Evolutionary conservation across 2,797 vertebrate species (phyloP), one percentile per base, ranked within the genome.

Genomic region (Phylloscopus collybita): DNA sequence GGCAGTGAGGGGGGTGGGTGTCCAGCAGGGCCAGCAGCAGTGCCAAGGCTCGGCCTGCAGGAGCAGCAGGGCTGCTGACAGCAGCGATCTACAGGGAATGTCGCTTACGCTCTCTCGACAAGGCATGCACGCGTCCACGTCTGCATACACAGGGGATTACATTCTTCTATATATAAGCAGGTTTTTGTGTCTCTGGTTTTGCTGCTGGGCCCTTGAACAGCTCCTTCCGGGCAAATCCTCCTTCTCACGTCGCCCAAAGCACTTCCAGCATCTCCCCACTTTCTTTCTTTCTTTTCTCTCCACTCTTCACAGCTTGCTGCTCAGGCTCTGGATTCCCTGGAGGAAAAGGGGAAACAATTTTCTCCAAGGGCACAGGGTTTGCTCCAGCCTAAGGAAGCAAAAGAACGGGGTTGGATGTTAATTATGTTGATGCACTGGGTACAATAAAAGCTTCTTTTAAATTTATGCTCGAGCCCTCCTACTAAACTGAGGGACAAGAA

Each of bases 291-390:
- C 97, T 97, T 97, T 87, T 94, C 87, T 97, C 96, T 96, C 97
- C 96, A 92, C 79, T 92, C 88, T 76, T 91, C 92, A 93, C 95
- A 86, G 85, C 73, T 94, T 94, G 97, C 97, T 95, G 96, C 96
- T 96, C 97, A 94, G 95, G 95, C 96, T 96, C 97, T 95, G 94
- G 97, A 96, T 97, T 98, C 95, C 97, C 96, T 96, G 97, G 84
- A 92, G 97, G 95, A 97, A 98, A 97, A 97, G 88, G 86, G 97
- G 97, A 97, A 97, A 97, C 97, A 96, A 97, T 97, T 97, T 97
- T 97, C 97, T 98, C 97, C 98, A 97, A 98, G 97, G 96, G 97
- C 97, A 97, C 97, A 97, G 97, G 97, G 96, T 97, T 97, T 97
- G 97, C 96, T 95, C 97, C 98, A 98, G 97, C 98, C 98, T 98